These are phyloP conservation scores for Serilophus lunatus DNA, from an alignment of 2,113 vertebrate species.

Conservation along the genomic window DNA sequence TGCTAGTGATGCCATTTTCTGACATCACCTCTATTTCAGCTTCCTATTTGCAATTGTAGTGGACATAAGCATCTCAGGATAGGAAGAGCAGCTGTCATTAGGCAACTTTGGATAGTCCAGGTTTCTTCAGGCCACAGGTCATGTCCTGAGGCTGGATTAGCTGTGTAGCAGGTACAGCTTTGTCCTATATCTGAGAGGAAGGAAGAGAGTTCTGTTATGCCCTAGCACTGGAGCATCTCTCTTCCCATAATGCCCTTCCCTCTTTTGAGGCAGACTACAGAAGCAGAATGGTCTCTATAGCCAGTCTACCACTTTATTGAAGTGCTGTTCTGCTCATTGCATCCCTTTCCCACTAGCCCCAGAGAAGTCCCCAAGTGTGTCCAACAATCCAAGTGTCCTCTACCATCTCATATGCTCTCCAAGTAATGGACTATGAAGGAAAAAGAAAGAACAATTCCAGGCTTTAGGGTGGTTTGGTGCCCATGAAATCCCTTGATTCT, in stretches of 20 bases:
- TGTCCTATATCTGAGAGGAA: background rate
- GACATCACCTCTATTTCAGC: background rate
- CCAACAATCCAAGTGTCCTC: background rate
- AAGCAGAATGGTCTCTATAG: background rate
- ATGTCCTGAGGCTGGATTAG: background rate
- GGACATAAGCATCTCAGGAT: background rate
- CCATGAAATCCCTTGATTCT: background rate
- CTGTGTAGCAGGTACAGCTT: background rate
- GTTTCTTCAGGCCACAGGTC: background rate
- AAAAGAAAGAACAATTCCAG: background rate
- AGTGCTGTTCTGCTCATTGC: background rate
- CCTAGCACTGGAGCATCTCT: background rate
- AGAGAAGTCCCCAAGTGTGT: background rate
- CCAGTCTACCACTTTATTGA: background rate
- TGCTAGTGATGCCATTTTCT: background rate
- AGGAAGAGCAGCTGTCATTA: background rate
- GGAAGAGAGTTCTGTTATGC: background rate
- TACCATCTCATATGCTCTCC: background rate
- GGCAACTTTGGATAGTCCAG: background rate
- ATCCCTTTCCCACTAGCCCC: background rate
- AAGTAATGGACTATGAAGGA: background rate
- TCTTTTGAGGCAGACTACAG: background rate
- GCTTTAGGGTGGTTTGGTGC: background rate
- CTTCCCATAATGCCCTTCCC: background rate
- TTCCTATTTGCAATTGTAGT: background rate